phyloP scores from a whole-genome alignment of 64 coral and sea anemone species.

The Anthopleura sola region DNA sequence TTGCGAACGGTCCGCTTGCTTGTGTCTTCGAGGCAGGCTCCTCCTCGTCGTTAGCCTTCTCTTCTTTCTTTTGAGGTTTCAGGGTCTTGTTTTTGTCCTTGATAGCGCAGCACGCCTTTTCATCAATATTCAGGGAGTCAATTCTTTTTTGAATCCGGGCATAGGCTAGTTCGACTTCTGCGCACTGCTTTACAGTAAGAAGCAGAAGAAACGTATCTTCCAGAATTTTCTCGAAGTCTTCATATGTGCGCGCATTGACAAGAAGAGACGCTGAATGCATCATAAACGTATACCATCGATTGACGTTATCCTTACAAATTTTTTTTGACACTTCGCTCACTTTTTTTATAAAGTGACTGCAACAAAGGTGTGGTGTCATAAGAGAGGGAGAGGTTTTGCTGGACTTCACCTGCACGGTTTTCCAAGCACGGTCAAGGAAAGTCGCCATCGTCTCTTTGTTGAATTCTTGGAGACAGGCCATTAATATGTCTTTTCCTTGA shows the following conservation, averaged over 20 bases:
- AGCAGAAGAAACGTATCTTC: slow-evolving; percentile 21
- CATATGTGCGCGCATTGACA: neutral
- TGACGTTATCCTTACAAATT: too few species aligned
- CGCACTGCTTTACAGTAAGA: neutral
- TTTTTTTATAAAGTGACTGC: slow-evolving; percentile 32
- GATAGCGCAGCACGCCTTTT: neutral
- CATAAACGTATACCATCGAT: neutral
- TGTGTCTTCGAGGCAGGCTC: neutral
- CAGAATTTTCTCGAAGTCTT: slow-evolving; percentile 23
- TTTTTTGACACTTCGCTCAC: neutral
- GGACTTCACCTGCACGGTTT: too few species aligned
- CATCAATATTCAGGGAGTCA: slow-evolving; percentile 1
- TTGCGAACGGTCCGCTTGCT: neutral
- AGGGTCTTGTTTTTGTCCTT: neutral
- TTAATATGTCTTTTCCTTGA: neutral
- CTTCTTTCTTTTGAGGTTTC: neutral
- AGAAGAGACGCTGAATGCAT: neutral
- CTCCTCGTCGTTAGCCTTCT: neutral
- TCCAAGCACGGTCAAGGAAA: slow-evolving; percentile 15
- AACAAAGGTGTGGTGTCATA: slow-evolving; percentile 23
- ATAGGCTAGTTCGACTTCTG: neutral
- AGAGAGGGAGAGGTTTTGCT: neutral
- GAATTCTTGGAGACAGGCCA: slow-evolving; percentile 13
- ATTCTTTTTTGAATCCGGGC: neutral
- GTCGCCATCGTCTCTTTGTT: slow-evolving; percentile 9